A percentile compares a stretch with the other conserved stretches of the same genome.
Conservation (phyloP, 2,113 vertebrate genomes). For the Notothenia coriiceps region DNA sequence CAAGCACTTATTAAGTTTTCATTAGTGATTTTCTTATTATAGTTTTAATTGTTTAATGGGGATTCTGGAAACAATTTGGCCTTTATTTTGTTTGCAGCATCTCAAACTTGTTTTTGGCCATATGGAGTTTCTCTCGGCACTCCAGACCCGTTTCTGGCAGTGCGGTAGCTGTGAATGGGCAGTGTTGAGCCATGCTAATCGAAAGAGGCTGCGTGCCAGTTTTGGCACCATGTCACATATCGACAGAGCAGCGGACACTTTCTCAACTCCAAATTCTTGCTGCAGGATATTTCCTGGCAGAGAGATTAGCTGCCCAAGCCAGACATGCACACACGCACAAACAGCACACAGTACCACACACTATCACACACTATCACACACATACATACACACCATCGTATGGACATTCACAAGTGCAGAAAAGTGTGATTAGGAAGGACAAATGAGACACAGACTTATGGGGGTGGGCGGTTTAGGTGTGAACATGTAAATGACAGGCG, state of each 20-base stretch:
- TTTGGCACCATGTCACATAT: conserved; percentile 74
- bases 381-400: conserved; percentile 12
- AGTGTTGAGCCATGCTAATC: conserved; percentile 59
- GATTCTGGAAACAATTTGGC: conserved; percentile 12
- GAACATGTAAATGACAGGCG: conserved; percentile 79
- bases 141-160: conserved; percentile 59
- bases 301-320: conserved; percentile 50
- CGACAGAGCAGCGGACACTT: conserved; percentile 66
- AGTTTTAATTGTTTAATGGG: conserved; percentile 33
- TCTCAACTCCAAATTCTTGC: conserved; percentile 74
- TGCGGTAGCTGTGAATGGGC: conserved; percentile 42
- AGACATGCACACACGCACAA: conserved; percentile 44
- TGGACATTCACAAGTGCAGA: conserved; percentile 13
- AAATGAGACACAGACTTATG: conserved; percentile 59
- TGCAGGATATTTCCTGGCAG: conserved; percentile 76
- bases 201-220: conserved; percentile 58
- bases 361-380: neutral
- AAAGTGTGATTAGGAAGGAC: conserved; percentile 51
- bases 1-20: neutral
- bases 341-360: conserved; percentile 7
- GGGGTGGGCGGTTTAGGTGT: conserved; percentile 67
- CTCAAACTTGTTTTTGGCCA: conserved; percentile 67
- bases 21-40: neutral
- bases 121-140: conserved; percentile 35
- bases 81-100: conserved; percentile 50